phyloP scores from a whole-genome alignment of 2,113 vertebrate species.

The Tiliqua scincoides region DNA sequence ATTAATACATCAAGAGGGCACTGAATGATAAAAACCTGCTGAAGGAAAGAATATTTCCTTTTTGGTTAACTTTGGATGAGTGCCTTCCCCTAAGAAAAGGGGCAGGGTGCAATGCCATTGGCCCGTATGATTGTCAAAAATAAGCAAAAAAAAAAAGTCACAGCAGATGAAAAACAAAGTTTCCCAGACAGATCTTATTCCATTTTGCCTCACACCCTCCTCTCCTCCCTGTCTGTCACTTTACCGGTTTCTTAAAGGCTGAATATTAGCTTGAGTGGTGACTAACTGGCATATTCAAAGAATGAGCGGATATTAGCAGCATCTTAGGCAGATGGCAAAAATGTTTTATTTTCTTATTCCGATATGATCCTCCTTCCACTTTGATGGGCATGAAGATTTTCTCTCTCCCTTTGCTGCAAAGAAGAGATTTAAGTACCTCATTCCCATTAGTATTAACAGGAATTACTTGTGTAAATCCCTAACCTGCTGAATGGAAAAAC shows the following conservation, averaged over 20 bases:
- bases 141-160: background rate
- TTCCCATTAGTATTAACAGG: background rate
- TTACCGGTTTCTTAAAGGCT: conserved; percentile 26
- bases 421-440: background rate
- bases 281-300: conserved; percentile 24
- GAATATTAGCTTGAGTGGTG: conserved; percentile 4
- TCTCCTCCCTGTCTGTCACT: background rate
- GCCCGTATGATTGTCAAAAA: conserved; percentile 28
- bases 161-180: background rate
- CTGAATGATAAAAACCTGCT: too few relatives aligned
- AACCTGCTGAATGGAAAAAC: conserved; percentile 4
- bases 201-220: background rate
- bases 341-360: background rate
- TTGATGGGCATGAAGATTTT: conserved; percentile 1
- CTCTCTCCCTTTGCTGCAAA: background rate
- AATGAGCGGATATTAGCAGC: conserved; percentile 11
- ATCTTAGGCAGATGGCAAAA: conserved; percentile 17
- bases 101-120: conserved; percentile 42
- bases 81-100: conserved; percentile 54
- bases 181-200: background rate
- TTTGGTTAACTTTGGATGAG: conserved; percentile 63
- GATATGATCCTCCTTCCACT: conserved; percentile 23
- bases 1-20: too few relatives aligned
- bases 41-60: conserved; percentile 75
- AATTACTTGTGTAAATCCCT: background rate